Evolutionary conservation across 2,797 vertebrate species (phyloP), one percentile per base, ranked within the genome.

Genomic region (Phoxinus dragarum): DNA sequence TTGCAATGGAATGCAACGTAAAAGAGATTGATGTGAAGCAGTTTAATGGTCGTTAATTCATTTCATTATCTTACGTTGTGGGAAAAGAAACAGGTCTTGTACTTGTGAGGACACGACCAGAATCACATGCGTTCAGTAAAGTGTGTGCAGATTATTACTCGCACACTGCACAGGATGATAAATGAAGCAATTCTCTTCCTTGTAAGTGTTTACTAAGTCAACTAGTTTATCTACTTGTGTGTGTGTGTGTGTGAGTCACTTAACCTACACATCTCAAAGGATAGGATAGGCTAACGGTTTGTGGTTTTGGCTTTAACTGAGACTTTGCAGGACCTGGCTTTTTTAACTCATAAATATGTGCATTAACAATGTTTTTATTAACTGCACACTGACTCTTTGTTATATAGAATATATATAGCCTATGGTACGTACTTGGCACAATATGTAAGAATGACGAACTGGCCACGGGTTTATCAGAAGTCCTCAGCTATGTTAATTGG

Each of bases 181-280:
- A 40, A 69, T 76, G 74, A 3, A 56, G 64, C 42, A 82, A 38
- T 59, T 69, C 36, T 47, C 66, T 79, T 84, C 66, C 66, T 84
- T 59, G 66, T 27, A 74, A 56, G n/a, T 77, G 61, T 77, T 44
- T 59, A 77, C 73, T 40, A 56, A 59, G 44, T 27, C n/a, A 59
- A 56, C 74, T 19, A 34, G 74, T 84, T 78, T 79, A 17, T 69
- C 75, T 54, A 34, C 36, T 69, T 38, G 44, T 54, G 47, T 49
- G 27, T 27, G 27, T 27, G 27, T 27, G 27, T 27, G 27, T 27
- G 27, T 27, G 49, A 78, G 49, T 84, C 47, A 54, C 61, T 71
- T 42, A 42, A 59, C 40, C 67, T 54, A n/a, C 17, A 7, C 2
- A 6, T 31, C 61, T 54, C 5, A 64, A 68, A 82, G 56, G 21